Percentiles rank a stretch among this genome's conserved stretches.
These are phyloP conservation scores for Junco hyemalis DNA, from an alignment of 2,113 vertebrate species.

Conservation along the genomic window DNA sequence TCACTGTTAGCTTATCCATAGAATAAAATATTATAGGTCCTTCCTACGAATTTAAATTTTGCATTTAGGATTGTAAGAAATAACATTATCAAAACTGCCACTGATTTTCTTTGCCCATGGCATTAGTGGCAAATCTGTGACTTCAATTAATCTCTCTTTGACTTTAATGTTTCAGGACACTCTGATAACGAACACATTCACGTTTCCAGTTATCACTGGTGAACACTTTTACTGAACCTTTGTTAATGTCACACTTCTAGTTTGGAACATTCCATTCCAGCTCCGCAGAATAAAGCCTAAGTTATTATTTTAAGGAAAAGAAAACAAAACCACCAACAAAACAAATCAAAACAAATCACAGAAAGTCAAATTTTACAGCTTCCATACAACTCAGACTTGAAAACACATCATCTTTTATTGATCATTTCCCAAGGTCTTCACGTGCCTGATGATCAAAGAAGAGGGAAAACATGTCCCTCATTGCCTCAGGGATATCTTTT, in stretches of 20 bases:
- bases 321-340: not conserved
- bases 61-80: not conserved
- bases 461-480: not conserved
- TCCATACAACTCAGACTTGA: not conserved
- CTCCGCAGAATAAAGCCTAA: not conserved
- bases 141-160: not conserved
- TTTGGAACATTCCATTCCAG: not conserved
- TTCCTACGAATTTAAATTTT: not conserved
- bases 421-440: not conserved
- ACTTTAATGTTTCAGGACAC: not conserved
- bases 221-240: not conserved
- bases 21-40: not conserved
- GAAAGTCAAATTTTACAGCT: not conserved
- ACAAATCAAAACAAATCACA: not conserved
- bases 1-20: not conserved
- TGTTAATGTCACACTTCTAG: not conserved
- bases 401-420: not conserved
- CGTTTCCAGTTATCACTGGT: rapidly evolving
- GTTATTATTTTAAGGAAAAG: not conserved
- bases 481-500: not conserved
- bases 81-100: not conserved
- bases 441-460: not conserved
- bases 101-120: not conserved
- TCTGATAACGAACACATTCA: rapidly evolving
- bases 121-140: not conserved